Percentiles rank a stretch among this genome's conserved stretches.
phyloP scores from a whole-genome alignment of 1,140 invertebrate species.

The Thaumetopoea pityocampa region DNA sequence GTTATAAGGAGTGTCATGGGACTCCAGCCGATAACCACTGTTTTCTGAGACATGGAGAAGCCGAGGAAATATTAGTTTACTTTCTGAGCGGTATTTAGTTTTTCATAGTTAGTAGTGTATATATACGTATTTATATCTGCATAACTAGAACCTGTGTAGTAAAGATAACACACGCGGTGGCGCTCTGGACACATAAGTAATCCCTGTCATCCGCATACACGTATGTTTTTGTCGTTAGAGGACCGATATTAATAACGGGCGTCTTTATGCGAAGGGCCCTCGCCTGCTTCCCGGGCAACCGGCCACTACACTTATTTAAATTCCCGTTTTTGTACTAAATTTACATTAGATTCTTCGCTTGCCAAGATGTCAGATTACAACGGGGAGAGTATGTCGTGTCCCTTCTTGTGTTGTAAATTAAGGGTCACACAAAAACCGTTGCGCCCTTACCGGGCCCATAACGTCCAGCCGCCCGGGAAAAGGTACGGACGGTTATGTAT shows the following conservation, averaged over 20 bases:
- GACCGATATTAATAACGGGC: constrained; percentile 57
- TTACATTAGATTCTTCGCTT: constrained; percentile 65
- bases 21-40: no score
- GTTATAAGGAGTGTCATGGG: no score
- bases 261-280: constrained; percentile 54
- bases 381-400: constrained; percentile 38
- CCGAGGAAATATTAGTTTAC: no score
- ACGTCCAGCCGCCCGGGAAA: constrained; percentile 65
- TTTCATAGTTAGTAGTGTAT: no score
- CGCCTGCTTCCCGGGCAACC: constrained; percentile 29
- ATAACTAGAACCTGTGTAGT: no score
- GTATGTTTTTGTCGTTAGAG: constrained; percentile 29
- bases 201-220: constrained; percentile 15
- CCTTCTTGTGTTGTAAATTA: constrained; percentile 69
- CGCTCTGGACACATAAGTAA: constrained; percentile 6
- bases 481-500: no score
- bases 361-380: constrained; percentile 56
- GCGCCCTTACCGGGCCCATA: constrained; percentile 57
- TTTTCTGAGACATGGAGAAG: no score
- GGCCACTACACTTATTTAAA: constrained; percentile 68
- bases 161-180: no score
- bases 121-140: no score
- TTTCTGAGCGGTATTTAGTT: no score
- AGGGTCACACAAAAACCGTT: constrained; percentile 74
- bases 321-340: constrained; percentile 69